These are phyloP conservation scores for Dryadula phaetusa DNA, from an alignment of 2,888 invertebrate genomes.

Conservation along the genomic window DNA sequence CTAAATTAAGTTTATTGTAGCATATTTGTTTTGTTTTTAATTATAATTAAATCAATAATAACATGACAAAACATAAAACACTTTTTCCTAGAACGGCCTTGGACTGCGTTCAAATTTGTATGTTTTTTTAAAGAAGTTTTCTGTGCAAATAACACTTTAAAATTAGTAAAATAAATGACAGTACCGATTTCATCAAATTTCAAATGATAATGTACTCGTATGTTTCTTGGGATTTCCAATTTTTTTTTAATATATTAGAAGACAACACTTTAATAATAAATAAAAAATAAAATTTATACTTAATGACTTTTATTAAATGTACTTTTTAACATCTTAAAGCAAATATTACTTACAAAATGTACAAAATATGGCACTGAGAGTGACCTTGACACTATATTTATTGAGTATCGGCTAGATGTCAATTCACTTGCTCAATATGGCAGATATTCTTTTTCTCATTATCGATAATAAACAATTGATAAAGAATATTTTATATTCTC, in stretches of 20 bases:
- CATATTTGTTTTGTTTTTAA: too few species aligned
- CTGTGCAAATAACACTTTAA: too few species aligned
- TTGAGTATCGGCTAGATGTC: conserved; percentile 31
- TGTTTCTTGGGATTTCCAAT: too few species aligned
- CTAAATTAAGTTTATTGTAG: too few species aligned
- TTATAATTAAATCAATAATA: too few species aligned
- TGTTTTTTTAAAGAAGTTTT: too few species aligned
- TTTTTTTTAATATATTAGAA: too few species aligned
- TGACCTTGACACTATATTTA: conserved; percentile 16
- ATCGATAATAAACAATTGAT: conserved; percentile 1
- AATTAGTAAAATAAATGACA: too few species aligned
- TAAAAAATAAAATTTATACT: neutral
- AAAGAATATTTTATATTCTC: neutral
- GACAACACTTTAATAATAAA: too few species aligned
- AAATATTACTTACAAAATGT: conserved; percentile 25
- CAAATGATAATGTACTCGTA: neutral
- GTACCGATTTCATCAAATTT: neutral
- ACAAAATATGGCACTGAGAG: conserved; percentile 32
- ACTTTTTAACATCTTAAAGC: conserved; percentile 3
- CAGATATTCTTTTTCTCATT: conserved; percentile 20
- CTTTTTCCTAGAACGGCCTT: too few species aligned
- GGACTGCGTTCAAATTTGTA: too few species aligned
- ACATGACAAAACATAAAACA: too few species aligned
- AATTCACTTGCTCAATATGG: conserved; percentile 30
- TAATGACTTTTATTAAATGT: conserved; percentile 25